Conservation (phyloP, 1,140 invertebrate species). For the Panagrolaimus sp. region DNA sequence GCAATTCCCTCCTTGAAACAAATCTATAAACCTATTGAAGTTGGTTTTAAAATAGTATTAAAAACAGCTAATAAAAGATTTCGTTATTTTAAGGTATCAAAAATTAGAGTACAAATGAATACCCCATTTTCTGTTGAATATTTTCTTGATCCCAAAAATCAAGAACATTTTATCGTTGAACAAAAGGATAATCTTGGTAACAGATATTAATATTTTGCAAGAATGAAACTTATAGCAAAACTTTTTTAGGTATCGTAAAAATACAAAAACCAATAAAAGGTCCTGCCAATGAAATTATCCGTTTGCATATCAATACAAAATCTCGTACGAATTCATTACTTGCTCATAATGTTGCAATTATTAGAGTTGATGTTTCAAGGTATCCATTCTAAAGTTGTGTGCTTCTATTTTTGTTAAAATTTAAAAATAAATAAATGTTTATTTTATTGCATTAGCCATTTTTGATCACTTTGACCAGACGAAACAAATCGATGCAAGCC, state of each 20-base stretch:
- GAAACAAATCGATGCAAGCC: too few species aligned
- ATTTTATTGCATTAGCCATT: too few species aligned
- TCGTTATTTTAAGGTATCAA: neutral
- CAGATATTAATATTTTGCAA: neutral
- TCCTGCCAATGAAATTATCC: neutral
- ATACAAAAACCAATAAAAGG: neutral
- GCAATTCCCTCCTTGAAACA: conserved; percentile 32
- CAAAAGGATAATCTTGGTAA: neutral
- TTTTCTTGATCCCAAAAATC: neutral
- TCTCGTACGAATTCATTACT: neutral
- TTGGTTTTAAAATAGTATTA: neutral
- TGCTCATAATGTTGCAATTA: conserved; percentile 11
- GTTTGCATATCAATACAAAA: conserved; percentile 1
- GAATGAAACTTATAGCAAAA: neutral
- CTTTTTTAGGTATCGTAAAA: neutral
- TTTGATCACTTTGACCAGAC: too few species aligned
- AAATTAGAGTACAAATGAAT: neutral
- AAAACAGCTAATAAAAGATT: neutral
- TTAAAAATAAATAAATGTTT: too few species aligned
- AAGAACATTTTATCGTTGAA: conserved; percentile 2
- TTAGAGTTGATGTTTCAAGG: conserved; percentile 1
- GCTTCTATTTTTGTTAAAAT: too few species aligned
- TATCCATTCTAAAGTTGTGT: neutral
- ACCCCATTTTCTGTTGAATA: conserved; percentile 11
- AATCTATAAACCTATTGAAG: neutral